These are phyloP conservation scores for Cirrhinus molitorella DNA, from an alignment of 2,797 vertebrate species.

Conservation along the genomic window DNA sequence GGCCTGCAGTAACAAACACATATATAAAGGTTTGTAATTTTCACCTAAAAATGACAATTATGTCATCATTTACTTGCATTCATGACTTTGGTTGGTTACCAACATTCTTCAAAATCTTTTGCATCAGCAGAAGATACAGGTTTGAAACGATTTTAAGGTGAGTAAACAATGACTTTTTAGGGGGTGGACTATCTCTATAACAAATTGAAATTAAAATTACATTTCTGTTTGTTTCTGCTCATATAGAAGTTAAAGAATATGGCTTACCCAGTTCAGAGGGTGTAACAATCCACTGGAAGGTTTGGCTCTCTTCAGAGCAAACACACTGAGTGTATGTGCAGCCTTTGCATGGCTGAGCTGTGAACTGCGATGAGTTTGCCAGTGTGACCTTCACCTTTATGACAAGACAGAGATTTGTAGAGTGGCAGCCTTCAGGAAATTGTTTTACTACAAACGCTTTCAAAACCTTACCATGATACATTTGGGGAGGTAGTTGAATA, in stretches of 20 bases:
- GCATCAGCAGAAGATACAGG: no score
- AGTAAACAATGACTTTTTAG: not conserved
- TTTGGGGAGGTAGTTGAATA: conserved; percentile 83
- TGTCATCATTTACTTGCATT: not conserved
- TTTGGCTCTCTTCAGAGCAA: conserved; percentile 79
- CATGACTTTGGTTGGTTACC: not conserved
- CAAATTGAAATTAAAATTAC: no score
- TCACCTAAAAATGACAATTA: not conserved
- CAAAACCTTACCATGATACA: conserved; percentile 83
- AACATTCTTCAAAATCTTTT: not conserved
- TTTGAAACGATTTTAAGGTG: no score
- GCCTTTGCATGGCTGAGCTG: no score
- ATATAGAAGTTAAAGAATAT: no score
- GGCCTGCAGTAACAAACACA: conserved; percentile 45
- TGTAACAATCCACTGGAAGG: conserved; percentile 82
- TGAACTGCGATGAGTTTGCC: no score
- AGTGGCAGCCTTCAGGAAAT: no score
- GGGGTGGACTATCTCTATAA: no score
- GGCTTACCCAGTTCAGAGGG: conserved; percentile 77
- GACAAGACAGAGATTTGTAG: no score
- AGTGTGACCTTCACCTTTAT: no score
- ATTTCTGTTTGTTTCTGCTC: no score
- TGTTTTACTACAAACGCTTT: not conserved
- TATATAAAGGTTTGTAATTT: not conserved
- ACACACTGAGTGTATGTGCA: conserved; percentile 53